Evolutionary conservation across 2,888 invertebrate genomes (phyloP), one percentile per base, ranked within the genome.

Genomic region (Drosophila pseudotakahashii): DNA sequence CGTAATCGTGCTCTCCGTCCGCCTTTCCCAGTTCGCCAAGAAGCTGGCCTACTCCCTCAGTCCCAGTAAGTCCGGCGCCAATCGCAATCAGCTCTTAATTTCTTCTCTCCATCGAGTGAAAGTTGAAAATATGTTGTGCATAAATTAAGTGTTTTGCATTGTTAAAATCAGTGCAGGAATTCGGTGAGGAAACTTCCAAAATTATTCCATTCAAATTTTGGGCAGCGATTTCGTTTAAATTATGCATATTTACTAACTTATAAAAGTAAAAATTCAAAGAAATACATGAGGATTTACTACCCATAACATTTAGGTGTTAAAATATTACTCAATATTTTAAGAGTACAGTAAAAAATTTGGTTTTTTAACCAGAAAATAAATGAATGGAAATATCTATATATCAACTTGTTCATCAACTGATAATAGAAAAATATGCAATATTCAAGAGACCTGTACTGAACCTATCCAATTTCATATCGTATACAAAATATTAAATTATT

Each of bases 21-120:
- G 95, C 77, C 91, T 97, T 58, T 94, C 96, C 1, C 97, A 96
- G 92, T 97, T 97, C 89, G 94, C 96, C 73, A 97, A 96, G 92
- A 97, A 96, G 90, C 92, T 97, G 68, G 94, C 95, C 1, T 97
- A 97, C 92, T 96, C 97, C 1, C 92, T 97, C 37, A 96, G 94
- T 93, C 97, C 97, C 92, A 94, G 97, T 97, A 87, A 90, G 91
- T 85, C 26, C n/a, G 19, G 14, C 30, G 14, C 14, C 30, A 30
- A 16, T 32, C 30, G 30, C 30, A 64, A 34, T 47, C 9, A n/a
- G 51, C 30, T 30, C 13, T 69, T 55, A 68, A 69, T 66, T 75
- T 66, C 36, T 58, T 44, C 2, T 23, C 76, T 73, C 58, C 51
- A 58, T 61, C 59, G 50, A 88, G 88, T 88, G 86, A 88, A 82